These are phyloP conservation scores for Chelonoidis abingdonii DNA, from an alignment of 2,113 vertebrate genomes.

Conservation along the genomic window DNA sequence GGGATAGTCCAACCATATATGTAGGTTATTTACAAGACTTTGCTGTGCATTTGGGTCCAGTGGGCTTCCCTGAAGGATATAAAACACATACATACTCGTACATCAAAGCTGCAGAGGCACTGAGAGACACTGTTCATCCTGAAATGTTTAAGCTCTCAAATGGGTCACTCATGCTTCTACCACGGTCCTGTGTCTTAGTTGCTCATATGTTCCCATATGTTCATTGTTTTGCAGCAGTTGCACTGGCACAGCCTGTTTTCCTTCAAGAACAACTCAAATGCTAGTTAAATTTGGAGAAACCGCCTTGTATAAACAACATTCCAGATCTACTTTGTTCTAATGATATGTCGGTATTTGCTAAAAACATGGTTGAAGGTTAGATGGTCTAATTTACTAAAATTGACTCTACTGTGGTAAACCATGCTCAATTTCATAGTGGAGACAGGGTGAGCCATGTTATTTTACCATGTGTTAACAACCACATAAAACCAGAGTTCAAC, in stretches of 20 bases:
- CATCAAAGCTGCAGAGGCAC: not conserved
- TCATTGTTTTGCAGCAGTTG: not conserved
- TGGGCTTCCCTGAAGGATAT: not conserved
- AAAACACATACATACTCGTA: not conserved
- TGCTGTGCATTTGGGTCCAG: not conserved
- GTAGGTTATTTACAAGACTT: not conserved
- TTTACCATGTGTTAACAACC: constrained; percentile 31
- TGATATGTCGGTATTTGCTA: constrained; percentile 31
- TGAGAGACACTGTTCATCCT: not conserved
- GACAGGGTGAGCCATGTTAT: not conserved
- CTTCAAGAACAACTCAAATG: constrained; percentile 21
- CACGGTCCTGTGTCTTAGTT: not conserved
- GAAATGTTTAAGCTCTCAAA: not conserved
- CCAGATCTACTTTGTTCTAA: constrained; percentile 38
- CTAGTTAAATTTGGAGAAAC: not conserved
- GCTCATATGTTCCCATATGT: constrained; percentile 7
- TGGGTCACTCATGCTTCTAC: not conserved
- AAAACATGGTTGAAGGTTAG: constrained; percentile 26
- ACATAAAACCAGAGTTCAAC: constrained; percentile 23
- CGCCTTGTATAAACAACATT: constrained; percentile 25
- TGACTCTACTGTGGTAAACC: not conserved
- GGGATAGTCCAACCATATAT: not conserved
- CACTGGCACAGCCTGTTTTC: not conserved
- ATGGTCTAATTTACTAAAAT: constrained; percentile 46
- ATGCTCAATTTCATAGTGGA: constrained; percentile 28